Conservation (phyloP, 2,888 invertebrate genomes). For the Acleris emargana region DNA sequence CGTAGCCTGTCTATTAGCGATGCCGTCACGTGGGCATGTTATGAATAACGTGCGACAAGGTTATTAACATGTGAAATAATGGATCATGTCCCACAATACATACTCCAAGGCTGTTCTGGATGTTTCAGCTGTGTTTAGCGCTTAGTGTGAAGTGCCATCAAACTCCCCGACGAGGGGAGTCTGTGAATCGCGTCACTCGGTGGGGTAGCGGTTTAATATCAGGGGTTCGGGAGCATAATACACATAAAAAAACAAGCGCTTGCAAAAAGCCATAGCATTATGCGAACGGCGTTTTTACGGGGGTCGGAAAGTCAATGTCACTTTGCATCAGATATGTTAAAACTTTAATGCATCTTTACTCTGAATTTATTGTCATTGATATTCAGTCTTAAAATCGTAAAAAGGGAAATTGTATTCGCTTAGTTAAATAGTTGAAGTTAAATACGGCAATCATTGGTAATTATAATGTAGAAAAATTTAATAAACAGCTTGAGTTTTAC, state of each 20-base stretch:
- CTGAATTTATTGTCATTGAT: constrained; percentile 5
- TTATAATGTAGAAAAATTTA: background rate
- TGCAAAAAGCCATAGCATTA: constrained; percentile 15
- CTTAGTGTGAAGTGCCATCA: constrained; percentile 12
- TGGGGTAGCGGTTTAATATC: constrained; percentile 23
- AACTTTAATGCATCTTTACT: background rate
- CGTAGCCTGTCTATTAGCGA: constrained; percentile 55
- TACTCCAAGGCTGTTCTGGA: background rate
- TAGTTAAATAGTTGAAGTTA: background rate
- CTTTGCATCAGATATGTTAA: constrained; percentile 3
- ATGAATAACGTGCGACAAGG: constrained; percentile 34
- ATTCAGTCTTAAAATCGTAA: background rate
- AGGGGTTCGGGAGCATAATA: constrained; percentile 14
- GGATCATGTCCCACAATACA: background rate
- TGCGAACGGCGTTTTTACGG: constrained; percentile 15
- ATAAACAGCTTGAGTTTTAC: no score
- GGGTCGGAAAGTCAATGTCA: constrained; percentile 8
- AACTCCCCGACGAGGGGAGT: constrained; percentile 8
- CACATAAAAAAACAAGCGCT: constrained; percentile 16
- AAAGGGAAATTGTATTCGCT: background rate
- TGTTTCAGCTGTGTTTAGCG: constrained; percentile 3
- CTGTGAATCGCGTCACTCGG: constrained; percentile 15
- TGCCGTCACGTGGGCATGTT: constrained; percentile 63
- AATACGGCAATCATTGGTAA: background rate
- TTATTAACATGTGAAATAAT: constrained; percentile 16